A percentile compares a stretch with the other conserved stretches of the same genome.
Evolutionary conservation across 2,113 vertebrate genomes (phyloP).

Genomic region (Alouatta palliata): DNA sequence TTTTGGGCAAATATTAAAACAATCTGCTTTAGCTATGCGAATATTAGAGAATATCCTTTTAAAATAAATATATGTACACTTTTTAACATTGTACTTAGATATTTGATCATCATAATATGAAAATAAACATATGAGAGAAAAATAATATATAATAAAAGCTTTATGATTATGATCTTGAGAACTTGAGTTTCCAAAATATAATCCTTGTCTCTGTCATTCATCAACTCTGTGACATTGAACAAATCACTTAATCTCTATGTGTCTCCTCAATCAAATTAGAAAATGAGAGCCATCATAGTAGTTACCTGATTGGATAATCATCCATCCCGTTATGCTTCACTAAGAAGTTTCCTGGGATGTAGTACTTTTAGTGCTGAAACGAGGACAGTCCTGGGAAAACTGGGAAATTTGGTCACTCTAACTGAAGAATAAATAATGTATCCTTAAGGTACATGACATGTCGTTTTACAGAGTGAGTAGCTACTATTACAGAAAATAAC

Average conservation of each 20-base stretch:
- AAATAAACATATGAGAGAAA: not conserved
- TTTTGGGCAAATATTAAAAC: not conserved
- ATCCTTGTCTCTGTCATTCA: not conserved
- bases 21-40: not conserved
- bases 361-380: not conserved
- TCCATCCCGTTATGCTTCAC: not conserved
- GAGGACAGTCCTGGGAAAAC: not conserved
- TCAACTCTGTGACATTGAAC: not conserved
- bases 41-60: not conserved
- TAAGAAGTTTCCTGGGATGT: not conserved
- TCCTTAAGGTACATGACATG: not conserved
- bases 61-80: not conserved
- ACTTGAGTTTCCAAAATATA: not conserved
- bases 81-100: not conserved
- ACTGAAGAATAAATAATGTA: not conserved
- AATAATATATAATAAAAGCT: not conserved
- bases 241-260: not conserved
- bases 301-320: not conserved
- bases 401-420: not conserved
- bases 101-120: not conserved
- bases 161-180: not conserved
- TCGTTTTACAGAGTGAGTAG: not conserved
- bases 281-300: not conserved
- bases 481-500: not conserved
- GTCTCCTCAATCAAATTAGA: not conserved